Percentiles rank a stretch among this genome's conserved stretches.
phyloP scores from a whole-genome alignment of 2,797 vertebrate species.

The Agapornis canus region DNA sequence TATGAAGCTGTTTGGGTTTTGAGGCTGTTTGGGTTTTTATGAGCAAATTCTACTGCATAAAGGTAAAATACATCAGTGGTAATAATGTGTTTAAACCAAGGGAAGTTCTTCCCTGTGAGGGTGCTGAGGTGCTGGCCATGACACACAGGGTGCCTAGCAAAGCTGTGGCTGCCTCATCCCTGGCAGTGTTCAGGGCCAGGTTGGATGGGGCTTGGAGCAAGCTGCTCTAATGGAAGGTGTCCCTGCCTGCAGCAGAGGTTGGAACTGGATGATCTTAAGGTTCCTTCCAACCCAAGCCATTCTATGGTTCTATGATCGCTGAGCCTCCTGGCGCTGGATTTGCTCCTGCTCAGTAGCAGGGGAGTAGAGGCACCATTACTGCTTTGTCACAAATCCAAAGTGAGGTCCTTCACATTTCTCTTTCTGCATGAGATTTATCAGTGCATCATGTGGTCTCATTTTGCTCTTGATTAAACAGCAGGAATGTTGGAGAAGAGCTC shows the following conservation, averaged over 20 bases:
- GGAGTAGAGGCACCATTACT: fast-evolving
- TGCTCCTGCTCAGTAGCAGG: background rate
- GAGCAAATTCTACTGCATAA: background rate
- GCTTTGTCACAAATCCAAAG: background rate
- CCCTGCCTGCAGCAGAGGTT: background rate
- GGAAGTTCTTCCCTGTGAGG: background rate
- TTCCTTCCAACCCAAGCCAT: background rate
- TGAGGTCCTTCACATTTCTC: background rate
- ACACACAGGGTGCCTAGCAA: background rate
- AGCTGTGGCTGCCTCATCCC: background rate
- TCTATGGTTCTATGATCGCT: background rate
- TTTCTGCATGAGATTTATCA: background rate
- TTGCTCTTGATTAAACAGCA: background rate
- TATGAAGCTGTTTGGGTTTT: background rate
- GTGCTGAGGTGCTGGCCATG: background rate
- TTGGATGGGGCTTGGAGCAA: background rate
- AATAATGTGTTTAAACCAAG: background rate
- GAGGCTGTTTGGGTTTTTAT: background rate
- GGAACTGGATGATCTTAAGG: background rate
- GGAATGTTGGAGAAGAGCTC: background rate
- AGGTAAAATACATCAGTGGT: background rate
- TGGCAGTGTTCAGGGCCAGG: background rate
- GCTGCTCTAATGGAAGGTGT: background rate
- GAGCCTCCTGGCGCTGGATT: background rate
- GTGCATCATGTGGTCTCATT: background rate